Base-by-base conservation (phyloP, 2,888 invertebrate species). In the Rhaphigaster nebulosa region DNA sequence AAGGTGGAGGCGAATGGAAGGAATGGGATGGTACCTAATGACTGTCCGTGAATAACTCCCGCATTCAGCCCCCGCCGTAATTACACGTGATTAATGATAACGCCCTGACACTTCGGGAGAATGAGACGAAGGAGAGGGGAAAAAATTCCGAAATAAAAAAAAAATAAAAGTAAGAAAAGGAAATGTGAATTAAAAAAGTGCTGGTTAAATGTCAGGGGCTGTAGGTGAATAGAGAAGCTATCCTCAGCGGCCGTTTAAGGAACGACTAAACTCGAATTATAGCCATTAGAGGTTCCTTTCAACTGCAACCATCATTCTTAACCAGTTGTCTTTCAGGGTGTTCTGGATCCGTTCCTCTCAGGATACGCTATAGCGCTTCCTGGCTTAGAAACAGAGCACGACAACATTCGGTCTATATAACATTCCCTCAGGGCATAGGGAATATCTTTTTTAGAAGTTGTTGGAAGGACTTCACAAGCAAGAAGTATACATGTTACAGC, bases 11-110 rank as follows among this genome's bases (percentile, higher is more conserved):
- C 89, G 56, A 89, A 56, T 50, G 41, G 56, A 56, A 65, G 60
- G 89, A 50, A 56, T 38, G 56, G 89, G 56, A 89, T 87, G 56
- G 18, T 34, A 65, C 45, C 70, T 76, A 76, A 89, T 89, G 89
- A 70, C 89, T 45, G 45, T 88, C 50, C 45, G 34, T 88, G 88
- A 80, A 80, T 89, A 89, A 89, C 89, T 89, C 89, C 89, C 50
- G 88, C 88, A 88, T 88, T 88, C 50, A 38, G 34, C 80, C 34
- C 76, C 76, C 34, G 50, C 89, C 52, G 90, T 90, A 90, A 90
- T 90, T 90, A 90, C 84, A 90, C 90, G 87, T 90, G 90, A 90
- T 90, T 90, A 90, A 90, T 90, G 90, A 87, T 41, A 54, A 90
- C 87, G 56, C 87, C 34, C 90, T 90, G 90, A 87, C 90, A 90